phyloP scores from a whole-genome alignment of 2,113 vertebrate genomes.

The Silurus asotus region DNA sequence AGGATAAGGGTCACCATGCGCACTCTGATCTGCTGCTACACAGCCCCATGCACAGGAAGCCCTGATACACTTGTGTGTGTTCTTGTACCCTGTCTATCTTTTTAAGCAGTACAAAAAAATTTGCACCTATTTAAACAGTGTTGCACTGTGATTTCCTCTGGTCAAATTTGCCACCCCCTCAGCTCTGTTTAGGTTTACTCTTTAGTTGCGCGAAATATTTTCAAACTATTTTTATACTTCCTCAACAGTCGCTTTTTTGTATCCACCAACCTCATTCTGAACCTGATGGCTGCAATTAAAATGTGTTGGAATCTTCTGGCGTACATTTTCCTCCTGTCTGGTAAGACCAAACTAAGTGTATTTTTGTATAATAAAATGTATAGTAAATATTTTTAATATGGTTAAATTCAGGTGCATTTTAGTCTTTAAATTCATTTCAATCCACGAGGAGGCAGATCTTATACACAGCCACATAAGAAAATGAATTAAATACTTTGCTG shows the following conservation, averaged over 20 bases:
- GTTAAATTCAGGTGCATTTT: neutral
- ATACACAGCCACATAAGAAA: neutral
- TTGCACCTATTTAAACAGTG: neutral
- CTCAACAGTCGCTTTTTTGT: neutral
- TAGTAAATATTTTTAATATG: neutral
- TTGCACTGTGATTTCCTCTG: neutral
- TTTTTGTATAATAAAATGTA: neutral
- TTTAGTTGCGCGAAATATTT: neutral
- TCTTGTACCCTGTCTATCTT: too few relatives aligned
- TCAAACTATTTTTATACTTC: neutral
- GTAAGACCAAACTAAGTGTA: slow-evolving; percentile 6
- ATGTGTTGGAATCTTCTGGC: neutral
- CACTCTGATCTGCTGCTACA: too few relatives aligned
- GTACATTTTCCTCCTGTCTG: slow-evolving; percentile 10
- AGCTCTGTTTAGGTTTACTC: neutral
- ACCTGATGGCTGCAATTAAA: neutral
- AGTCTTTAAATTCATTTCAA: neutral
- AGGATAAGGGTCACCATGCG: too few relatives aligned
- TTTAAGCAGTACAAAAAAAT: too few relatives aligned
- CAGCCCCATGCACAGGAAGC: too few relatives aligned
- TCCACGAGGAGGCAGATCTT: neutral
- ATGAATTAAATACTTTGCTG: neutral
- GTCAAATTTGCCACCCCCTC: neutral
- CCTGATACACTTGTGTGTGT: too few relatives aligned
- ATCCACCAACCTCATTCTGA: neutral